Base-by-base conservation (phyloP, 1,140 invertebrate species). In the Physella acuta region DNA sequence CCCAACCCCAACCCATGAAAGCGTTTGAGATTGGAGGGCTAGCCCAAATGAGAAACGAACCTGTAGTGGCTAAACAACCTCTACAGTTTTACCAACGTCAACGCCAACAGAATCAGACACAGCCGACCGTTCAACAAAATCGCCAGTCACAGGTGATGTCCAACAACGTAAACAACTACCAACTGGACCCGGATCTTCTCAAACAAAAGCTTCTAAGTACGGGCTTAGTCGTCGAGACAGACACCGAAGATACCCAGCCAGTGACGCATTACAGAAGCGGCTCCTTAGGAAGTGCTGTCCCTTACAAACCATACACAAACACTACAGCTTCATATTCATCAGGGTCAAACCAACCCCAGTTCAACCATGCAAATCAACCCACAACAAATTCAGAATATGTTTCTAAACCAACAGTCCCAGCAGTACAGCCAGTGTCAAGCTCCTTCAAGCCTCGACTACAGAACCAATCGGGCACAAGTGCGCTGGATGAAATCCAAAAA, bases 141-240 rank as follows among this genome's bases (percentile, higher is more conserved):
- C 31, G 66, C 1, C 66, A 68, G 56, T 68, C 66, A 2, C 55
- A 68, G 39, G 24, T 60, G 26, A 31, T 44, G 3, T 34, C 51
- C 1, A 30, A 34, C 17, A 39, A 58, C 17, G n/a, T 20, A 16
- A 60, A 28, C 28, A 79, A 80, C 56, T 82, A 82, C 67, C 77
- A 80, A 28, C 73, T 82, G 2, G 81, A 82, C 49, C 79, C 79
- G 30, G 67, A 75, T 34, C 53, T 81, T 14, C 72, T 82, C n/a
- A 79, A 77, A 53, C 73, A 81, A 36, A 82, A 79, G 59, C 68
- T 82, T 26, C 68, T 81, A 30, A 75, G 69, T 28, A 82, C 81
- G 14, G 81, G 81, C 17, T 52, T 82, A 31, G 81, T 74, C 2
- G 73, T 76, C 53, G 73, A 76, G 14, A 68, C 66, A 30, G 73